These are phyloP conservation scores for Andrena trimmerana DNA, from an alignment of 2,888 invertebrate species.

Conservation along the genomic window DNA sequence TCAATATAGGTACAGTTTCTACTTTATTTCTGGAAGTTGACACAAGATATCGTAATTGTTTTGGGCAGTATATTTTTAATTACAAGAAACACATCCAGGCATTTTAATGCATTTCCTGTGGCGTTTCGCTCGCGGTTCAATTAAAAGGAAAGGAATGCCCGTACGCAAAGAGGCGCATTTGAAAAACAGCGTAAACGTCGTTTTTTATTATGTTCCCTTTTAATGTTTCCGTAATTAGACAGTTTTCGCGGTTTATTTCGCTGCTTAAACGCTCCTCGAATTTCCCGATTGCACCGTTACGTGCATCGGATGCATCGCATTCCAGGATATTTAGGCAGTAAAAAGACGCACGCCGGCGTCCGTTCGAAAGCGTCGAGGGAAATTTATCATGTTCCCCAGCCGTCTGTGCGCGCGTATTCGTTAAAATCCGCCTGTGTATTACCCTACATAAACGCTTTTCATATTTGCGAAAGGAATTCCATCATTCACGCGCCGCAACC, in stretches of 20 bases:
- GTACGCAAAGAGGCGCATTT: background rate
- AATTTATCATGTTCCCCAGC: constrained; percentile 23
- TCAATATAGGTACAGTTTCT: no score
- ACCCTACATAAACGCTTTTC: constrained; percentile 1
- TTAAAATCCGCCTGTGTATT: constrained; percentile 2
- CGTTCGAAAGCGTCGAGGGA: constrained; percentile 6
- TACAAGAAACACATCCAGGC: background rate
- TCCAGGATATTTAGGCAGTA: constrained; percentile 4
- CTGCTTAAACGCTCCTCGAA: background rate
- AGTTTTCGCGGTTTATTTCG: constrained; percentile 18
- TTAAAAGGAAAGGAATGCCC: background rate
- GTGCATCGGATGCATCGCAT: background rate
- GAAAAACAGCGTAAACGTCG: background rate
- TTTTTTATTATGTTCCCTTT: background rate
- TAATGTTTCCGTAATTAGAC: constrained; percentile 4
- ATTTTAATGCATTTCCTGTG: background rate
- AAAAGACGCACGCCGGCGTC: background rate
- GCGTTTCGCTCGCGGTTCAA: background rate
- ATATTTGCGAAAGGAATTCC: constrained; percentile 3
- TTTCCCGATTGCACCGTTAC: constrained; percentile 7
- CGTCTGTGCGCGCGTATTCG: background rate
- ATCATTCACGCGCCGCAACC: background rate
- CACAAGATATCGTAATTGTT: no score
- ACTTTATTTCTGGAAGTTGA: no score
- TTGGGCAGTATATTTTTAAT: background rate